These are phyloP conservation scores for Amyelois transitella DNA, from an alignment of 1,140 invertebrate species.

Conservation along the genomic window DNA sequence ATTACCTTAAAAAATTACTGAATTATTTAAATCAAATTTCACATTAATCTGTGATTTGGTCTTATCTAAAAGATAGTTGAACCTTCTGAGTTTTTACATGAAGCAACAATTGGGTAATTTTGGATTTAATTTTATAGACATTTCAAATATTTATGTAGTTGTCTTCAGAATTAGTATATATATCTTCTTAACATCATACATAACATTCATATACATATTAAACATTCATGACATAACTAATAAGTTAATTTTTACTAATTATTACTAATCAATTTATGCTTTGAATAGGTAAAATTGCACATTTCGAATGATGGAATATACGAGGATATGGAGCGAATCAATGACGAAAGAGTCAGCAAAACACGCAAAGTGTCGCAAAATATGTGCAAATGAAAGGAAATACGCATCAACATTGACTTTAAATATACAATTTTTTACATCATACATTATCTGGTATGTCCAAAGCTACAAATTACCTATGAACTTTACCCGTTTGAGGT, in stretches of 20 bases:
- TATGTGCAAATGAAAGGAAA: background rate
- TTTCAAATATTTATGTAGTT: no score
- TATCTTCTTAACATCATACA: no score
- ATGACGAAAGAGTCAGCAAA: background rate
- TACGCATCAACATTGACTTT: background rate
- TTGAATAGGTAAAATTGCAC: background rate
- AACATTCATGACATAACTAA: no score
- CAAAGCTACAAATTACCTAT: background rate
- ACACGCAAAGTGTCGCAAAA: background rate
- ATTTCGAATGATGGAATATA: background rate
- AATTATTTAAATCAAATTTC: no score
- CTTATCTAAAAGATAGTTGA: no score
- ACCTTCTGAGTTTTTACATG: no score
- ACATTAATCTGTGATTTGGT: no score
- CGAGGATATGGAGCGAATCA: background rate
- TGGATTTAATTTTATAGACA: no score
- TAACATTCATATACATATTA: no score
- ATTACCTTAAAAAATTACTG: no score
- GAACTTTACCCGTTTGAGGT: background rate
- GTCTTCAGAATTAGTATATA: no score
- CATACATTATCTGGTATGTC: background rate
- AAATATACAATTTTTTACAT: background rate
- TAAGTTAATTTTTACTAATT: background rate
- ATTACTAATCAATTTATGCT: background rate
- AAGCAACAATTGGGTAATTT: no score